Evolutionary conservation across 2,797 vertebrate species (phyloP), one percentile per base, ranked within the genome.

Genomic region (Heliangelus exortis): DNA sequence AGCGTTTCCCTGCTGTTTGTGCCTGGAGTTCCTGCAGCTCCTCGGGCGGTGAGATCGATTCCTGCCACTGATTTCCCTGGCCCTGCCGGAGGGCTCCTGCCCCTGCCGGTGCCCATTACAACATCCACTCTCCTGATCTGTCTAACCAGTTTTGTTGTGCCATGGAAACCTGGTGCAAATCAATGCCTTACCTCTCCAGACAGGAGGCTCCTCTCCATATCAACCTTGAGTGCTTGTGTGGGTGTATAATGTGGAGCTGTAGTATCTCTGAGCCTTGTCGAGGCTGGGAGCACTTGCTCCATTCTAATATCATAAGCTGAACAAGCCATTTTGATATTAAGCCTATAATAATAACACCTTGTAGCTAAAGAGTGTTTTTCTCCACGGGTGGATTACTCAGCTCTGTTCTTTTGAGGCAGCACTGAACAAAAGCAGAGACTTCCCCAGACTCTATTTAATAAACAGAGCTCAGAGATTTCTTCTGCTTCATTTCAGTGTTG

Each of bases 301-400:
- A 59, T 39, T 43, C 78, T 93, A 31, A 48, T 61, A 12, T 47
- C 78, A 33, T 69, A 77, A 77, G 25, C 58, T 50, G 84, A 84
- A 92, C 75, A 58, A 94, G 58, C 68, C 69, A 43, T 92, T 95
- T 89, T 91, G 94, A 87, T 92, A 92, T 88, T 86, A 95, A 96
- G 55, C 82, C 87, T 93, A 19, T 95, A 93, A 95, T 94, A 93
- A 91, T 96, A 96, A 59, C 76, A 87, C 84, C 75, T 91, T 89
- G 92, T 92, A 91, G 87, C 89, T 93, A 7, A 76, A 83, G 93
- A 84, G 39, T 59, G 50, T 48, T 92, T 95, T 84, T 41, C 76
- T 34, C 75, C 62, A 66, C 8, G 80, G 76, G 79, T 86, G 66
- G 34, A 90, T 92, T 95, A 95, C 87, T 95, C 92, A 94, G 66